Percentiles rank a stretch among this genome's conserved stretches.
These are phyloP conservation scores for Synergus laeviventris DNA, from an alignment of 2,888 invertebrate species.

Conservation along the genomic window DNA sequence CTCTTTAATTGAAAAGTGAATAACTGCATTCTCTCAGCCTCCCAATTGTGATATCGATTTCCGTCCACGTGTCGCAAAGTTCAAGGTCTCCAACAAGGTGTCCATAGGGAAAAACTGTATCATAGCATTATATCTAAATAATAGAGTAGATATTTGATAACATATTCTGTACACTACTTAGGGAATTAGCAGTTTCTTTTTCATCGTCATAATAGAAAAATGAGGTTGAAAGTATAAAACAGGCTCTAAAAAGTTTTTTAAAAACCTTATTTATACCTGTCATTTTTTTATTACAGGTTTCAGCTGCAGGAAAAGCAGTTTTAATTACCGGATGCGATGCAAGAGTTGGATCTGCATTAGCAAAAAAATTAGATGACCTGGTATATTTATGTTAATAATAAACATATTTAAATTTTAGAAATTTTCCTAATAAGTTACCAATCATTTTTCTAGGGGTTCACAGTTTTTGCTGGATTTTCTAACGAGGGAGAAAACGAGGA, in stretches of 20 bases:
- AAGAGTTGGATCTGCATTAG: slow-evolving; percentile 84
- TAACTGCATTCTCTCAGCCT: slow-evolving; percentile 15
- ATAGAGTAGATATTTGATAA: slow-evolving; percentile 18
- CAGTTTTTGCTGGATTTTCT: slow-evolving; percentile 91
- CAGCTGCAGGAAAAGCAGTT: slow-evolving; percentile 89
- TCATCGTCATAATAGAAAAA: not conserved
- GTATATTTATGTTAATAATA: slow-evolving; percentile 60
- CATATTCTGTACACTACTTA: not conserved
- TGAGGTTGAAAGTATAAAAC: not conserved
- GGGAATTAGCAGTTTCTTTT: slow-evolving; percentile 15
- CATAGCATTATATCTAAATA: slow-evolving; percentile 9
- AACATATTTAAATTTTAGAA: not conserved
- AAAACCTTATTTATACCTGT: not conserved
- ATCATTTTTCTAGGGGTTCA: slow-evolving; percentile 80
- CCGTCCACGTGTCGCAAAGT: slow-evolving; percentile 25
- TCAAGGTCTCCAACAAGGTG: slow-evolving; percentile 30
- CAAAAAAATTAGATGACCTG: slow-evolving; percentile 88
- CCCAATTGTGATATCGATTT: slow-evolving; percentile 16
- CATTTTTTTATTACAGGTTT: slow-evolving; percentile 79
- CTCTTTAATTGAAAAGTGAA: slow-evolving; percentile 27
- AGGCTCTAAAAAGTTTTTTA: not conserved
- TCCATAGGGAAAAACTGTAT: slow-evolving; percentile 8
- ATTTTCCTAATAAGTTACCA: slow-evolving; percentile 8
- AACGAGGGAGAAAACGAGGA: slow-evolving; percentile 82
- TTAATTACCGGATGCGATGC: slow-evolving; percentile 91